A percentile compares a stretch with the other conserved stretches of the same genome.
Evolutionary conservation across 30 jellyfish, hydroid and myxozoan species (phyloP).

Genomic region (Phacellophora camtschatica): DNA sequence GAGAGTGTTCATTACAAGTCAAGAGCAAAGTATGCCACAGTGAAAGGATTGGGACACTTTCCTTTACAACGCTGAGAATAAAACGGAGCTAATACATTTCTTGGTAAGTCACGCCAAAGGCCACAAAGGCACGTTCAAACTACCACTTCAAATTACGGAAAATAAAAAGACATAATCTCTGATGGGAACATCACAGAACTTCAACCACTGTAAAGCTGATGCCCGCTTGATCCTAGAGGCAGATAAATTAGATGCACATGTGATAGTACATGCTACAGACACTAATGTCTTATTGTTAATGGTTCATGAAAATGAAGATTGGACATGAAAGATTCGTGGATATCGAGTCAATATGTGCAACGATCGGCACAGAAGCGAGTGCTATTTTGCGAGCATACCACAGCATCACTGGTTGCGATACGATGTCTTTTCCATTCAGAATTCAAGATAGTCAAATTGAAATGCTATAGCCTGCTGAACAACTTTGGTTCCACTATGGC

Average conservation of each 20-base stretch:
- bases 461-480: slow-evolving; percentile 11
- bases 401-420: slow-evolving; percentile 31
- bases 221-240: slow-evolving; percentile 29
- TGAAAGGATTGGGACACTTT: neutral
- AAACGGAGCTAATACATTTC: neutral
- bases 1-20: slow-evolving; percentile 11
- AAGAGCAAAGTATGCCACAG: slow-evolving; percentile 7
- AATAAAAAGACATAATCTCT: slow-evolving; percentile 14
- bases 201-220: slow-evolving; percentile 24
- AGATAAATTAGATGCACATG: slow-evolving; percentile 9
- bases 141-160: slow-evolving; percentile 12
- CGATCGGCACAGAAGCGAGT: slow-evolving; percentile 33
- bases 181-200: neutral
- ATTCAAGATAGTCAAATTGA: slow-evolving; percentile 23
- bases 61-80: slow-evolving; percentile 1
- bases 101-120: neutral
- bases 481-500: slow-evolving; percentile 34
- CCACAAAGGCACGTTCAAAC: neutral
- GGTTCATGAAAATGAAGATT: slow-evolving; percentile 26
- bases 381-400: slow-evolving; percentile 19
- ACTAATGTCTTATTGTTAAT: slow-evolving; percentile 11
- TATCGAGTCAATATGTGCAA: slow-evolving; percentile 18
- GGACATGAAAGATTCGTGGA: slow-evolving; percentile 25
- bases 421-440: slow-evolving; percentile 38
- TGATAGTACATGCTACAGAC: slow-evolving; percentile 13